A percentile compares a stretch with the other conserved stretches of the same genome.
Evolutionary conservation across 2,113 vertebrate species (phyloP).

Genomic region (Nothocercus nigrocapillus): DNA sequence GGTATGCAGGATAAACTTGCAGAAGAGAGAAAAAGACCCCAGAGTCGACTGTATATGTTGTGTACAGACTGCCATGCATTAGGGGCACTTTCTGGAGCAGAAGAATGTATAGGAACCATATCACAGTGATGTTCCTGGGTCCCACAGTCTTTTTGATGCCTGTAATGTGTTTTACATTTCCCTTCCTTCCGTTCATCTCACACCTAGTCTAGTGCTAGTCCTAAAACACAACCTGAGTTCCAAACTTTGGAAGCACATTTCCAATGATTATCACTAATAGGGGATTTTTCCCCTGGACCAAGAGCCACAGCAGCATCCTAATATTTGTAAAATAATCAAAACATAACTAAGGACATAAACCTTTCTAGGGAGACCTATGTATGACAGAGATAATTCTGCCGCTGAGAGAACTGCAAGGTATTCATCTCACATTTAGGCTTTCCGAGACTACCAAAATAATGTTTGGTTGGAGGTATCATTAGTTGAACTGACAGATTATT

Average conservation of each 20-base stretch:
- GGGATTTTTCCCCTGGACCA: background rate
- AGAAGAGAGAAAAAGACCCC: background rate
- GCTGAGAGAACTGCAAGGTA: background rate
- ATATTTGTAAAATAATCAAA: constrained; percentile 40
- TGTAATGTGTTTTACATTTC: background rate
- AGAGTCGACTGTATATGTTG: background rate
- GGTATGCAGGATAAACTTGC: background rate
- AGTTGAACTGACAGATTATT: background rate
- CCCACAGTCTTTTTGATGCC: background rate
- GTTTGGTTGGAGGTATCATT: constrained; percentile 7
- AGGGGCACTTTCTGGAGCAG: background rate
- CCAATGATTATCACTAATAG: background rate
- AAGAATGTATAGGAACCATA: background rate
- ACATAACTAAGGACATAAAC: background rate
- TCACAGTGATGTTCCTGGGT: background rate
- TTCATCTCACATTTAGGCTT: background rate
- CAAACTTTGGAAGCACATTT: background rate
- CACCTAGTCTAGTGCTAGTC: background rate
- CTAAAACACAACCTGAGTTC: background rate
- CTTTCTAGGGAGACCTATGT: constrained; percentile 6
- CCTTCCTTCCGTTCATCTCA: background rate
- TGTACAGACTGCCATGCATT: background rate
- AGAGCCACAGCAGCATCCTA: background rate
- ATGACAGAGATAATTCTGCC: constrained; percentile 26
- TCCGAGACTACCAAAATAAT: constrained; percentile 22